Evolutionary conservation across 2,797 vertebrate genomes (phyloP).

Genomic region (Botia almorhae): DNA sequence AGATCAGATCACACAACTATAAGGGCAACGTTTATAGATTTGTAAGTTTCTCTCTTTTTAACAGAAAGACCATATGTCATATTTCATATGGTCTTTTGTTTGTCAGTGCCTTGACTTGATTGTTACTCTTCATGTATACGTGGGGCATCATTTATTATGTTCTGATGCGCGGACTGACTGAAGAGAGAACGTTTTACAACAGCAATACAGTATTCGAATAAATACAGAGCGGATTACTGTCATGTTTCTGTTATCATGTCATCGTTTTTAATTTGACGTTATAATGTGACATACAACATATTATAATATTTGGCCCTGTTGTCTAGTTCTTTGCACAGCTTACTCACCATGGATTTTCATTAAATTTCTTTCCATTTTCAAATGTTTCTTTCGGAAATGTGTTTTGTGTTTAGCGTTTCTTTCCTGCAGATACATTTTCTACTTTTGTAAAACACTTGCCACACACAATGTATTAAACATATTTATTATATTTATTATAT

Average conservation of each 20-base stretch:
- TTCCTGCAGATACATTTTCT: slow-evolving; percentile 32
- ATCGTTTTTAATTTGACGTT: not conserved
- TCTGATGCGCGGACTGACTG: slow-evolving; percentile 22
- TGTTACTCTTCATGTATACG: slow-evolving; percentile 27
- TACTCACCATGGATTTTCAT: not conserved
- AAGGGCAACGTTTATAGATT: not conserved
- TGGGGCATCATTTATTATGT: slow-evolving; percentile 9
- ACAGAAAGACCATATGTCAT: slow-evolving; percentile 38
- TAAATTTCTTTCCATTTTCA: slow-evolving; percentile 1
- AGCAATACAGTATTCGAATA: slow-evolving; percentile 1
- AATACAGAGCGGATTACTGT: not conserved
- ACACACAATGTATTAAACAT: not conserved
- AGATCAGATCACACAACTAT: not conserved
- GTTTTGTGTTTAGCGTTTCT: slow-evolving; percentile 12
- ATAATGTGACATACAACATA: not conserved
- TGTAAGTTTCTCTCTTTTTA: slow-evolving; percentile 33
- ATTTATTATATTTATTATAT: not conserved
- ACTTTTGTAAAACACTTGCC: slow-evolving; percentile 48
- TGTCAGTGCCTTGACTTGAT: slow-evolving; percentile 74
- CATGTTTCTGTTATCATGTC: not conserved
- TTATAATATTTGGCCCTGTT: too few species aligned
- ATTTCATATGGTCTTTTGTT: slow-evolving; percentile 47
- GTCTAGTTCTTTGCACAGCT: not conserved
- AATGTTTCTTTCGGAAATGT: slow-evolving; percentile 25
- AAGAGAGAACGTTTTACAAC: slow-evolving; percentile 35